Evolutionary conservation across 2,888 invertebrate genomes (phyloP).

Genomic region (Steinernema scapterisci): DNA sequence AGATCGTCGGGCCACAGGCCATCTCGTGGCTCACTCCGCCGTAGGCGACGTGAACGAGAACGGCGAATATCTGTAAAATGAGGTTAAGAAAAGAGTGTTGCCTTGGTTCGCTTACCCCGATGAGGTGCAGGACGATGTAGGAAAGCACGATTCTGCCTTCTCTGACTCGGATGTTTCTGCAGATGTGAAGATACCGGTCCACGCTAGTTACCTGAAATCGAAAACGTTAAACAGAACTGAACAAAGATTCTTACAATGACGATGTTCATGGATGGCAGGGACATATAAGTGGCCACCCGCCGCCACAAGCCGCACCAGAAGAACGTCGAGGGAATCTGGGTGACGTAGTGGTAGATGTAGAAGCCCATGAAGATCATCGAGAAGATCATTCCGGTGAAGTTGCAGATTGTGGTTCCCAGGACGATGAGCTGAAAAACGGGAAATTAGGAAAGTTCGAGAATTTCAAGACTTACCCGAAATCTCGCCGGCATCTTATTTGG

Average conservation of each 20-base stretch:
- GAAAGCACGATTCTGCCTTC: not conserved
- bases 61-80: not conserved
- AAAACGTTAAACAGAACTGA: not conserved
- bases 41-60: conserved; percentile 16
- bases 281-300: not conserved
- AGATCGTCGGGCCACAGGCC: conserved; percentile 44
- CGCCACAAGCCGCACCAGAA: not conserved
- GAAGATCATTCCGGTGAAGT: conserved; percentile 21
- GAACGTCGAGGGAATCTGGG: not conserved
- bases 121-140: not conserved
- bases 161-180: not conserved
- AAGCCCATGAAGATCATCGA: conserved; percentile 12
- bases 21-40: conserved; percentile 2
- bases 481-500: conserved; percentile 9
- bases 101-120: not conserved
- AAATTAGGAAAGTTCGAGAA: not conserved
- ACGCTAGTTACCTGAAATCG: conserved; percentile 1
- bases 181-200: conserved; percentile 20
- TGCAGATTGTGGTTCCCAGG: conserved; percentile 17
- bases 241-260: conserved; percentile 24
- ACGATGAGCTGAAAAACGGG: not conserved
- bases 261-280: conserved; percentile 6
- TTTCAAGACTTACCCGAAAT: not conserved
- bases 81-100: not conserved
- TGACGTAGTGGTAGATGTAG: conserved; percentile 10